phyloP scores from a whole-genome alignment of 2,113 vertebrate genomes.

The Tragelaphus imberbis region DNA sequence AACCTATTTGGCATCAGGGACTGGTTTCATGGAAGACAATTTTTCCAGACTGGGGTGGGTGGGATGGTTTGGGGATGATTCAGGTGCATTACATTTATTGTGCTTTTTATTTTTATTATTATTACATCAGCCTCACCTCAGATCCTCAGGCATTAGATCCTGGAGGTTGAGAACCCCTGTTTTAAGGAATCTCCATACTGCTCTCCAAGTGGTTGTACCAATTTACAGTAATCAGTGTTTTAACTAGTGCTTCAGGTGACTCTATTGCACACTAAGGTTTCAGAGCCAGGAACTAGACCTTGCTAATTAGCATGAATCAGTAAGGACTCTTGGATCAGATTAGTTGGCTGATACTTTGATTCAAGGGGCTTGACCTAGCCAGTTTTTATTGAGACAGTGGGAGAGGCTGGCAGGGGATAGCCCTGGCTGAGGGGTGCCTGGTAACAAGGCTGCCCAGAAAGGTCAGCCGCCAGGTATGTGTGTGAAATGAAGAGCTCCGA shows the following conservation, averaged over 20 bases:
- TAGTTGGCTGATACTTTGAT: background rate
- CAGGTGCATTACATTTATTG: background rate
- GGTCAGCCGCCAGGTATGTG: fast-evolving
- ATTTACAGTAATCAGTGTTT: background rate
- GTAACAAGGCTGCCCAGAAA: background rate
- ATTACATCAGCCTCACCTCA: background rate
- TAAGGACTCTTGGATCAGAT: background rate
- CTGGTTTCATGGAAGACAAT: background rate
- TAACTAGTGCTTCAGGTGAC: background rate
- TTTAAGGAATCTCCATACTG: background rate
- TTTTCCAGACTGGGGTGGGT: background rate
- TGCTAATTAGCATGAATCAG: background rate
- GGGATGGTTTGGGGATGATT: background rate
- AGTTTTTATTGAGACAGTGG: background rate
- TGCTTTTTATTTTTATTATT: background rate
- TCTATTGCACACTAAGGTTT: background rate
- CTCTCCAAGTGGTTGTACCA: background rate
- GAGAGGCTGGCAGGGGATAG: background rate
- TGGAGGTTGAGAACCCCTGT: background rate
- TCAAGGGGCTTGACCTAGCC: background rate
- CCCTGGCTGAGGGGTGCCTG: background rate
- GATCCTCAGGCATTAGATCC: background rate
- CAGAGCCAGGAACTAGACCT: background rate
- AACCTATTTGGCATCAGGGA: background rate
- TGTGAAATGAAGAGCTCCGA: background rate